Percentiles rank a stretch among this genome's conserved stretches.
Conservation (phyloP, 2,888 invertebrate genomes). For the Xylota segnis region DNA sequence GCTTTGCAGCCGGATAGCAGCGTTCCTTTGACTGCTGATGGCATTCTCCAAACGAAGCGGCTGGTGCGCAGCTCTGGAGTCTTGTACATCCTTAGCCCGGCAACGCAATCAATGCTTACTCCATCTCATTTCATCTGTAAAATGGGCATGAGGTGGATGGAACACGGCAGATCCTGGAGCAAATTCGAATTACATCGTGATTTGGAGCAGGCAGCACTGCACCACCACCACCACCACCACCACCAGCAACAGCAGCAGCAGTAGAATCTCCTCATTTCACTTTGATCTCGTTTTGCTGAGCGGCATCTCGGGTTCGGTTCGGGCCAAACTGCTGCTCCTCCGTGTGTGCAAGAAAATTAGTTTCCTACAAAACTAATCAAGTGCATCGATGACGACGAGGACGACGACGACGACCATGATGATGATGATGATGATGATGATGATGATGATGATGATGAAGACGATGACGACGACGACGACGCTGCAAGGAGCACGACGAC, state of each 20-base stretch:
- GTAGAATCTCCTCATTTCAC: slow-evolving; percentile 61
- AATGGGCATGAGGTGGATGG: slow-evolving; percentile 69
- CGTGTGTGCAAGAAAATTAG: slow-evolving; percentile 85
- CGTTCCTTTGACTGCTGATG: slow-evolving; percentile 51
- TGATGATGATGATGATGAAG: slow-evolving; percentile 50
- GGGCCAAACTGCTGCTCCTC: slow-evolving; percentile 76
- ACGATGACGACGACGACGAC: slow-evolving; percentile 35
- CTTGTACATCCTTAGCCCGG: slow-evolving; percentile 65
- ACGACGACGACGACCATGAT: slow-evolving; percentile 47
- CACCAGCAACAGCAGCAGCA: slow-evolving; percentile 38
- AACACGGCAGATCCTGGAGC: slow-evolving; percentile 69
- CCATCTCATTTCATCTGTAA: slow-evolving; percentile 66
- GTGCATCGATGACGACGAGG: slow-evolving; percentile 79
- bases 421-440: slow-evolving; percentile 32
- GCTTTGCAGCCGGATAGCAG: slow-evolving; percentile 41
- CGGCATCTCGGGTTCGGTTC: slow-evolving; percentile 52
- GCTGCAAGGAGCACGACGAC: slow-evolving; percentile 52
- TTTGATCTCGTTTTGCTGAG: slow-evolving; percentile 74
- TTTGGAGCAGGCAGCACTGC: slow-evolving; percentile 65
- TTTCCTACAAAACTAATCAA: slow-evolving; percentile 84
- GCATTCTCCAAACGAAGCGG: slow-evolving; percentile 52
- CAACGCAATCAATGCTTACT: slow-evolving; percentile 72
- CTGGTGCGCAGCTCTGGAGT: slow-evolving; percentile 37
- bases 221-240: slow-evolving; percentile 22
- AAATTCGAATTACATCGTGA: slow-evolving; percentile 76